Evolutionary conservation across 2,113 vertebrate genomes (phyloP).

Genomic region (Aramus guarauna): DNA sequence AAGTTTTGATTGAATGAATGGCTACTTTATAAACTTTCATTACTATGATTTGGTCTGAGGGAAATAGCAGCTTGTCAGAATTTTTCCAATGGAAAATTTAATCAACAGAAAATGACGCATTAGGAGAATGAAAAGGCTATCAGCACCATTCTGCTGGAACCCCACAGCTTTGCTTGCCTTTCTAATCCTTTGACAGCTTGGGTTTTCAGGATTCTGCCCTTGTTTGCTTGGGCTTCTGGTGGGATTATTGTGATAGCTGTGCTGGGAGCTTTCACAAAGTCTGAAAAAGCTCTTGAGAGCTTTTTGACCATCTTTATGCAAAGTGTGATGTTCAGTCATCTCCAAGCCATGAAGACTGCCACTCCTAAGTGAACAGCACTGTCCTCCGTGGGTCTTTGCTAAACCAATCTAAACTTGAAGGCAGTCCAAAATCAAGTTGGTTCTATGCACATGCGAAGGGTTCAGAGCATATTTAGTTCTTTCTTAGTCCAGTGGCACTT

Average conservation of each 20-base stretch:
- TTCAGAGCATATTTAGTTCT: neutral
- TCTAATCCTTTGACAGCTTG: neutral
- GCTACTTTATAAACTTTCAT: constrained; percentile 44
- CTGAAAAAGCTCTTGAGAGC: neutral
- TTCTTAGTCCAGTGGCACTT: neutral
- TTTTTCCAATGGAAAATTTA: constrained; percentile 18
- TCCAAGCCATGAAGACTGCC: neutral
- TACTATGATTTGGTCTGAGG: neutral
- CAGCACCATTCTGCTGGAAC: neutral
- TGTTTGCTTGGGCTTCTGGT: neutral
- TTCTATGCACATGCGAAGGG: neutral
- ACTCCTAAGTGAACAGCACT: neutral
- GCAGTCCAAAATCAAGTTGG: neutral
- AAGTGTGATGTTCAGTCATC: neutral
- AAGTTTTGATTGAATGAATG: constrained; percentile 42
- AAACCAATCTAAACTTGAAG: neutral
- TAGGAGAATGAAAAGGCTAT: neutral
- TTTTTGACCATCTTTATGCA: neutral
- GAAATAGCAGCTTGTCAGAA: neutral
- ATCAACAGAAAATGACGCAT: neutral
- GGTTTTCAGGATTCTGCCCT: neutral
- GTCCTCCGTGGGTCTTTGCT: neutral
- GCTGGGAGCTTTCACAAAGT: neutral
- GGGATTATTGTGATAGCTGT: neutral
- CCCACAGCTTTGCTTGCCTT: neutral